Conservation (phyloP, 2,888 invertebrate genomes). For the Hypselothyrea guttata region DNA sequence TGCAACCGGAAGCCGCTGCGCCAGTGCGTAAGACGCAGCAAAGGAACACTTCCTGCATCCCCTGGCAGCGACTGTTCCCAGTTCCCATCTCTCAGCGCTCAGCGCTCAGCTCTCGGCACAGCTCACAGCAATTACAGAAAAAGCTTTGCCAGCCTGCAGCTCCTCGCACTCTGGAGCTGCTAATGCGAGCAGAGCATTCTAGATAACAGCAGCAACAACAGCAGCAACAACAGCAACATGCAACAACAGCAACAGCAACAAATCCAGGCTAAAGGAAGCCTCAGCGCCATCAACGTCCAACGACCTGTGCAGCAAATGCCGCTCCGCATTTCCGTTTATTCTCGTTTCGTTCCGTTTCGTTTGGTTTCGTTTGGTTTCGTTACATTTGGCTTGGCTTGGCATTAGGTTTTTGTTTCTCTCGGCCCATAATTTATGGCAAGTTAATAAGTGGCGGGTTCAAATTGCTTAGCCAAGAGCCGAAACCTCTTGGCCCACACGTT, state of each 20-base stretch:
- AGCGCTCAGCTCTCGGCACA: background rate
- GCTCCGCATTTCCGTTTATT: slow-evolving; percentile 40
- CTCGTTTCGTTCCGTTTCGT: slow-evolving; percentile 33
- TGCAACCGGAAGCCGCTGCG: too few relatives aligned
- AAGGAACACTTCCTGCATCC: slow-evolving; percentile 32
- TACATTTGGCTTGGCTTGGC: slow-evolving; percentile 23
- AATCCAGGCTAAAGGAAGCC: slow-evolving; percentile 60
- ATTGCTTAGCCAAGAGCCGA: slow-evolving; percentile 20
- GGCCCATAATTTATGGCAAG: slow-evolving; percentile 51
- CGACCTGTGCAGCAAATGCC: slow-evolving; percentile 52
- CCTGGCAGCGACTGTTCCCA: slow-evolving; percentile 25
- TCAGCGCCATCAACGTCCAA: slow-evolving; percentile 57
- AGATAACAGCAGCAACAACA: slow-evolving; percentile 18
- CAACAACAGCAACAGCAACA: slow-evolving; percentile 2
- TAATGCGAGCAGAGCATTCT: slow-evolving; percentile 33
- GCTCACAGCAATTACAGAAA: slow-evolving; percentile 61
- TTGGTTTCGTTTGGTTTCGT: slow-evolving; percentile 6
- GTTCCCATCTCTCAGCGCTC: slow-evolving; percentile 12
- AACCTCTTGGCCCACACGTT: too few relatives aligned
- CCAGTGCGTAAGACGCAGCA: slow-evolving; percentile 33
- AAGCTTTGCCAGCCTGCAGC: slow-evolving; percentile 37
- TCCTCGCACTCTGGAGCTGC: slow-evolving; percentile 43
- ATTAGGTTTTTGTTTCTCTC: background rate
- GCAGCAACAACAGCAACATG: background rate
- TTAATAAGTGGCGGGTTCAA: slow-evolving; percentile 45